Evolutionary conservation across 2,113 vertebrate genomes (phyloP).

Genomic region (Mirounga angustirostris): DNA sequence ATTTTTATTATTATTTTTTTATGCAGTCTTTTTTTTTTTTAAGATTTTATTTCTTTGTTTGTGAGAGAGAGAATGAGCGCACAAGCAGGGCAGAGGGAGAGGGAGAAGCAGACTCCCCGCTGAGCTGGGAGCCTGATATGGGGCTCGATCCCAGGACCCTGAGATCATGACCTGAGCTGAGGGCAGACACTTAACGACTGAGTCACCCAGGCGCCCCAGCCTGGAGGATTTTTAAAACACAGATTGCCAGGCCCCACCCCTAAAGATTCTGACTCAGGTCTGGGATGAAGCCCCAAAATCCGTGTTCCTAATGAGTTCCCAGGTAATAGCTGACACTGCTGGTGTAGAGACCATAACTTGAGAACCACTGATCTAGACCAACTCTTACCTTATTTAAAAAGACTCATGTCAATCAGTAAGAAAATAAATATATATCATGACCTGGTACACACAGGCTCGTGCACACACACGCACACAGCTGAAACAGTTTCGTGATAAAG

Average conservation of each 20-base stretch:
- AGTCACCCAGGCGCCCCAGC: too few relatives aligned
- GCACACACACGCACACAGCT: neutral
- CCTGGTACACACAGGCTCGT: too few relatives aligned
- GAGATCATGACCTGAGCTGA: too few relatives aligned
- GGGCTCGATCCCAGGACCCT: too few relatives aligned
- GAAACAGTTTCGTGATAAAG: conserved; percentile 2
- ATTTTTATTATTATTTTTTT: too few relatives aligned
- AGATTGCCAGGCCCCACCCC: neutral
- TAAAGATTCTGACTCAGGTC: neutral
- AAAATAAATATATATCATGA: neutral
- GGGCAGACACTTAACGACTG: too few relatives aligned
- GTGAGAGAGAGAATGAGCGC: too few relatives aligned
- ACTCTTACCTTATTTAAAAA: neutral
- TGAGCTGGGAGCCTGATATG: too few relatives aligned
- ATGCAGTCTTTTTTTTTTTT: too few relatives aligned
- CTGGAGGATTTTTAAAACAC: neutral
- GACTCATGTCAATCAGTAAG: neutral
- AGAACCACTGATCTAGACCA: neutral
- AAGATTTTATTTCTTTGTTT: too few relatives aligned
- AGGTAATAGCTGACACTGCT: neutral
- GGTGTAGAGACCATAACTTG: neutral
- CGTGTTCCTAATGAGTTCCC: neutral
- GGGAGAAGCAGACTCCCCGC: too few relatives aligned
- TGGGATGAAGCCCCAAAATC: neutral
- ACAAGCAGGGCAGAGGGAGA: too few relatives aligned